Conservation (phyloP, 2,113 vertebrate genomes). For the Sander vitreus region DNA sequence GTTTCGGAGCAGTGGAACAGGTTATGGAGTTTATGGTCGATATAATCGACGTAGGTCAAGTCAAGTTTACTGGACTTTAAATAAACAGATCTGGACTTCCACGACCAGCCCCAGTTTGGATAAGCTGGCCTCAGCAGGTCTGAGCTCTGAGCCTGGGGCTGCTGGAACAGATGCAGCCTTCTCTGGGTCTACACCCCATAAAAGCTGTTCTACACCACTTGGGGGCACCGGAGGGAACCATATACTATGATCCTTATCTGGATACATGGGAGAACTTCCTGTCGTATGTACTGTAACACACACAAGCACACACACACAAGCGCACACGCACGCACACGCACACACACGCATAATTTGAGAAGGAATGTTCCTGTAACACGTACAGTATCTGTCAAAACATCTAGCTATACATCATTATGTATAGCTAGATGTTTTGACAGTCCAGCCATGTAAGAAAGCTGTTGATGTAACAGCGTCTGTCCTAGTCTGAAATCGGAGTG, state of each 20-base stretch:
- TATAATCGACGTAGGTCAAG: slow-evolving; percentile 80
- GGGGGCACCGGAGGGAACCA: slow-evolving; percentile 24
- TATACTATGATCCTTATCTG: slow-evolving; percentile 76
- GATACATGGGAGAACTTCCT: slow-evolving; percentile 87
- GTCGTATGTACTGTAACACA: slow-evolving; percentile 86
- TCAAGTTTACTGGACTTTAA: slow-evolving; percentile 53
- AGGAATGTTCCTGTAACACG: neutral
- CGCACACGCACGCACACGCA: slow-evolving; percentile 5
- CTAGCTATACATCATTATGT: no score
- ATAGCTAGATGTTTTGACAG: no score
- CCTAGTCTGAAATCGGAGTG: neutral
- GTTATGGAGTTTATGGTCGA: slow-evolving; percentile 80
- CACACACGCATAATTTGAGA: no score
- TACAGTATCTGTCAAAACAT: neutral
- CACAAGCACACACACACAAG: slow-evolving; percentile 6
- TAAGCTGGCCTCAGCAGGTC: slow-evolving; percentile 17
- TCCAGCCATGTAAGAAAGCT: no score
- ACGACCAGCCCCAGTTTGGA: slow-evolving; percentile 37
- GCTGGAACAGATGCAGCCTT: neutral
- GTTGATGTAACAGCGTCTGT: neutral
- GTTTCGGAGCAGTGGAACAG: slow-evolving; percentile 5
- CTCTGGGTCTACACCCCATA: slow-evolving; percentile 17
- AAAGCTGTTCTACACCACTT: slow-evolving; percentile 43
- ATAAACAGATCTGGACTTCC: slow-evolving; percentile 48
- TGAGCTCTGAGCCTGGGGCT: neutral